These are phyloP conservation scores for Aplysia californica DNA, from an alignment of 1,140 invertebrate species.

Conservation along the genomic window DNA sequence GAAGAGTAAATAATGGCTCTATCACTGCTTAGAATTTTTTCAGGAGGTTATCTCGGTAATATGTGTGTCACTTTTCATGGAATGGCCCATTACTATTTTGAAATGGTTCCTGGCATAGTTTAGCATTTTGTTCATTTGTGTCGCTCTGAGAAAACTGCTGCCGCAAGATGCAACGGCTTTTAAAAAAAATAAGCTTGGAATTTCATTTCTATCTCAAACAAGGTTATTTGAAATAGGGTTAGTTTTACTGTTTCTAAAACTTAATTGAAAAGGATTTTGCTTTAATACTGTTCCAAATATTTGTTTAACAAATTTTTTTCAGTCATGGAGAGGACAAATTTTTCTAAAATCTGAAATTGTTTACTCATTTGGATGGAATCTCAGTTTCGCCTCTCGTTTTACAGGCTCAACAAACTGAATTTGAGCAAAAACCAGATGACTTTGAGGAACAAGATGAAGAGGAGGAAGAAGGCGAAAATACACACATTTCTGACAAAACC, in stretches of 20 bases:
- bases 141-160: no score
- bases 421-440: constrained; percentile 30
- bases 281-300: background rate
- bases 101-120: no score
- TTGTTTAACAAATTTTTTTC: background rate
- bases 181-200: no score
- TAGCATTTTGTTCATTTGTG: no score
- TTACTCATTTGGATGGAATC: background rate
- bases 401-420: background rate
- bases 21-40: no score
- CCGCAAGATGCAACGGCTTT: no score
- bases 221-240: background rate
- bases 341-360: background rate
- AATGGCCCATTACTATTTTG: no score
- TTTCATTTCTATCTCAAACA: no score
- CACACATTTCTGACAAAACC: background rate
- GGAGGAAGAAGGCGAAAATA: constrained; percentile 35
- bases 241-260: background rate
- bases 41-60: no score
- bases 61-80: no score
- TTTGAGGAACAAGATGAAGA: constrained; percentile 45
- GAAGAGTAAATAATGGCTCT: no score
- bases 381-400: no score
- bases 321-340: background rate
- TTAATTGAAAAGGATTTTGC: background rate